A percentile compares a stretch with the other conserved stretches of the same genome.
phyloP scores from a whole-genome alignment of 2,113 vertebrate genomes.

The Phyllostomus discolor region DNA sequence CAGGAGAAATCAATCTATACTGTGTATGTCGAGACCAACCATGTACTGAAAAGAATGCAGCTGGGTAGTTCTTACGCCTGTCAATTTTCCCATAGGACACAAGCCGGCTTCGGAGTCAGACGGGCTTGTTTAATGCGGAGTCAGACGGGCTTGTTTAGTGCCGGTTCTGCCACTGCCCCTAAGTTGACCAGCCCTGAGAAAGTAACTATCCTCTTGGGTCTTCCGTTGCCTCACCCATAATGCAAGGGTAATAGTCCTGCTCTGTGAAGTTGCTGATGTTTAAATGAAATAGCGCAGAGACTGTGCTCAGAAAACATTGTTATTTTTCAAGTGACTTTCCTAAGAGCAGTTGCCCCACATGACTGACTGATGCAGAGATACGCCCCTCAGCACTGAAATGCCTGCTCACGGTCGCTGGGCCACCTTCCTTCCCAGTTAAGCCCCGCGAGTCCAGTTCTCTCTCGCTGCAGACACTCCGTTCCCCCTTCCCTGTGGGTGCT shows the following conservation, averaged over 20 bases:
- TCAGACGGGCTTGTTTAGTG: not conserved
- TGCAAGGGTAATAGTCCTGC: rapidly evolving
- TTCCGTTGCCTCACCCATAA: not conserved
- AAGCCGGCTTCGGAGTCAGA: not conserved
- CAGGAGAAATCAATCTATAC: not conserved
- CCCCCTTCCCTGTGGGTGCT: not conserved
- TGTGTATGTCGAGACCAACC: not conserved
- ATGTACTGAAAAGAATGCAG: not conserved
- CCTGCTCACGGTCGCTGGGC: rapidly evolving
- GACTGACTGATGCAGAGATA: not conserved
- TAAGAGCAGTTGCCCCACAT: not conserved
- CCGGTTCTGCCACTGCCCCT: not conserved
- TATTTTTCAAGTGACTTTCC: not conserved
- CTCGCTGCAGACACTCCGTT: too few relatives aligned
- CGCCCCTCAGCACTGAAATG: not conserved
- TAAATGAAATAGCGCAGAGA: not conserved
- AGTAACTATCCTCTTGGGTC: not conserved
- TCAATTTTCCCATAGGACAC: not conserved
- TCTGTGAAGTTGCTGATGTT: not conserved
- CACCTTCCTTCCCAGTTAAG: not conserved
- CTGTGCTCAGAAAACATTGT: rapidly evolving
- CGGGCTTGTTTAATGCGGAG: not conserved
- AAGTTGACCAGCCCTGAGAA: not conserved
- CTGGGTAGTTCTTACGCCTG: not conserved
- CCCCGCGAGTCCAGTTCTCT: not conserved